These are phyloP conservation scores for Digitonthophagus gazella DNA, from an alignment of 2,888 invertebrate genomes.

Conservation along the genomic window DNA sequence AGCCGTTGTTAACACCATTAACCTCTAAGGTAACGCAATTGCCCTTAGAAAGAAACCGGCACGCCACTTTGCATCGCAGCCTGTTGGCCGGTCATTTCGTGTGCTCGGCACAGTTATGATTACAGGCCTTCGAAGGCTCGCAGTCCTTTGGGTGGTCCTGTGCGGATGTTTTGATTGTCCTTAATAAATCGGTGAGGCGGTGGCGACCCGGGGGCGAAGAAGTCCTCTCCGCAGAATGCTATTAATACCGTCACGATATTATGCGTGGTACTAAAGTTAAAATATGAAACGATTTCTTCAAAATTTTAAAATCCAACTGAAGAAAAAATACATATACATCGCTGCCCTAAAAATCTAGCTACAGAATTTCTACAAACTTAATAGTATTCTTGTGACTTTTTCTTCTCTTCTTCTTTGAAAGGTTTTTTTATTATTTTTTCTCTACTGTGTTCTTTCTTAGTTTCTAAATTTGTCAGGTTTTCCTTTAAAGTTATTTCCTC, in stretches of 20 bases:
- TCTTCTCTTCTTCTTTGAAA: too few species aligned
- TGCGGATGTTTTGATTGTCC: slow-evolving; percentile 8
- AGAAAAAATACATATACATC: too few species aligned
- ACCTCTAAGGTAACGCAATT: slow-evolving; percentile 15
- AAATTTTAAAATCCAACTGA: too few species aligned
- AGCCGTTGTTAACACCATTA: slow-evolving; percentile 14
- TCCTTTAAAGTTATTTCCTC: too few species aligned
- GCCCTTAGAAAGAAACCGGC: slow-evolving; percentile 11
- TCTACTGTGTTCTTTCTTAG: too few species aligned
- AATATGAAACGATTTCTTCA: too few species aligned
- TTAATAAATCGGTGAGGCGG: slow-evolving; percentile 12
- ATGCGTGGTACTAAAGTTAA: background rate
- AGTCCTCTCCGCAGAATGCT: background rate
- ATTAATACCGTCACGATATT: background rate
- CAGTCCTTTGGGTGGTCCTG: slow-evolving; percentile 13
- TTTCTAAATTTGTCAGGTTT: too few species aligned
- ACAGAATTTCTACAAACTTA: too few species aligned
- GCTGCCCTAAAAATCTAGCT: too few species aligned
- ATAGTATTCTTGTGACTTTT: too few species aligned
- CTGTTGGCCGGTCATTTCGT: background rate
- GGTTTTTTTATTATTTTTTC: too few species aligned
- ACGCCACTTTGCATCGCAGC: slow-evolving; percentile 30
- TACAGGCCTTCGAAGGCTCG: slow-evolving; percentile 9
- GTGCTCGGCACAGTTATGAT: slow-evolving; percentile 12
- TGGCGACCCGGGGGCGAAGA: background rate